Conservation (phyloP, 2,888 invertebrate species). For the Acrobasis repandana region DNA sequence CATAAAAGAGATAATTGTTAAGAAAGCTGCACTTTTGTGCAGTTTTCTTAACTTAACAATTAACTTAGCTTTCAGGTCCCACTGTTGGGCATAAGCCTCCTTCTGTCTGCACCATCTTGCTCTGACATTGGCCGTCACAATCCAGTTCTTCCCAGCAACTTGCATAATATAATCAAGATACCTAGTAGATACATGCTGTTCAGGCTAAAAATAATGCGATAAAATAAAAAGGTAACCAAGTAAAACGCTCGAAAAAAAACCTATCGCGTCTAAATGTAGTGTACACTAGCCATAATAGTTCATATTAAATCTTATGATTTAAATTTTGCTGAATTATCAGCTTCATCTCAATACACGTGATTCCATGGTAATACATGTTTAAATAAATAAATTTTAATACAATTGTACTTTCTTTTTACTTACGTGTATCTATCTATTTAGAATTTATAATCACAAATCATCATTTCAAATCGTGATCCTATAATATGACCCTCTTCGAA, state of each 20-base stretch:
- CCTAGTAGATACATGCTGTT: too few species aligned
- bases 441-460: conserved; percentile 4
- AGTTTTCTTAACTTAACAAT: too few species aligned
- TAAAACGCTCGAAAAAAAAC: neutral
- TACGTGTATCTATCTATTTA: conserved; percentile 6
- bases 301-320: neutral
- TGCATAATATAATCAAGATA: too few species aligned
- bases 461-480: conserved; percentile 7
- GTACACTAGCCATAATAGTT: conserved; percentile 12
- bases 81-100: too few species aligned
- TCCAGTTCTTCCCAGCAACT: too few species aligned
- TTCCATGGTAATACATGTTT: conserved; percentile 37
- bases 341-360: conserved; percentile 38
- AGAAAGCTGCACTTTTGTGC: too few species aligned
- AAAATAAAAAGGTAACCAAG: too few species aligned
- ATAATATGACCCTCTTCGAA: neutral
- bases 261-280: neutral
- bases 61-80: too few species aligned
- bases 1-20: too few species aligned
- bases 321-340: neutral
- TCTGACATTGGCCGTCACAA: too few species aligned
- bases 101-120: too few species aligned
- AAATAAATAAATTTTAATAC: conserved; percentile 26
- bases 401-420: conserved; percentile 25
- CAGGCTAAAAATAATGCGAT: too few species aligned